Evolutionary conservation across 2,888 invertebrate genomes (phyloP), one percentile per base, ranked within the genome.

Genomic region (Ptilodon capucinus): DNA sequence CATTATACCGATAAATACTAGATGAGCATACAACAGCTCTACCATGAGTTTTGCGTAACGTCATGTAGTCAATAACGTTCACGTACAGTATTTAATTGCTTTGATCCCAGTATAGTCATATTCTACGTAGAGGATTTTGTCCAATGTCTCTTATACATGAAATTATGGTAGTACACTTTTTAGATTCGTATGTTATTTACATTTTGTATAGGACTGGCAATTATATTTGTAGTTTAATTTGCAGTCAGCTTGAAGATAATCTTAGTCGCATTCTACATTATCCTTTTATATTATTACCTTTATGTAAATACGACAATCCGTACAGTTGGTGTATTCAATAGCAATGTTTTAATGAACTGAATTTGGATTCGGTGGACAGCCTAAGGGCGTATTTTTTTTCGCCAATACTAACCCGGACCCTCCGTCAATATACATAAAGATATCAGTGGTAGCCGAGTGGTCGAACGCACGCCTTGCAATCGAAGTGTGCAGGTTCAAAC

Each of bases 181-280:
- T 72, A 74, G 71, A 77, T 76, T 44, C 48, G 63, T 43, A 53
- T 45, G 48, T 55, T 42, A 57, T 73, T 76, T 73, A 75, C 77
- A 71, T 77, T 75, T 71, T 74, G 73, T 71, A 79, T 71, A 69
- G 70, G 74, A 81, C 74, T 57, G 78, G 80, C 78, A 81, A 85
- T 86, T 83, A 87, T 74, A 81, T 86, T 81, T 69, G 84, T 84
- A 76, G 75, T 87, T 86, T 87, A 81, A 85, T 85, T 82, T 76
- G 78, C 84, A 71, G 74, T 70, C 72, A 63, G 50, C 58, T 68
- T 48, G 58, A 56, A 67, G 67, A 80, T 81, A 79, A 82, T 73
- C 74, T 72, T 74, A 68, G 74, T 70, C 69, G 71, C 76, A 80
- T 77, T 76, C 66, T 67, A 47, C 54, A 60, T 60, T 53, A 59